A percentile compares a stretch with the other conserved stretches of the same genome.
phyloP scores from a whole-genome alignment of 2,113 vertebrate genomes.

The Elgaria multicarinata region DNA sequence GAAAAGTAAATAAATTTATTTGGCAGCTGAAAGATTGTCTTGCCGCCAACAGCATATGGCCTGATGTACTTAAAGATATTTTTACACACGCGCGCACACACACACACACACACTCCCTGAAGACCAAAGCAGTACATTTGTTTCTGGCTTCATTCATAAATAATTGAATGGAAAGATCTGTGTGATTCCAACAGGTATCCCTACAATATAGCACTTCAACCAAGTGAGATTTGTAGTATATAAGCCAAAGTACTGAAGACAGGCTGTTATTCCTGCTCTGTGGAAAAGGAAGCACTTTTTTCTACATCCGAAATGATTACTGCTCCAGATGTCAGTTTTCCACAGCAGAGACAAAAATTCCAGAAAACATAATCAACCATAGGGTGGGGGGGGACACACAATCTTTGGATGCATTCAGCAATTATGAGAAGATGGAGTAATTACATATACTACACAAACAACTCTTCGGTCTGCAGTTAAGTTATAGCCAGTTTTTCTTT shows the following conservation, averaged over 20 bases:
- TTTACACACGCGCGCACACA: not conserved
- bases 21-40: conserved; percentile 26
- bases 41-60: conserved; percentile 23
- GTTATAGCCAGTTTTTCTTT: conserved; percentile 51
- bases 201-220: conserved; percentile 40
- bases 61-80: conserved; percentile 5
- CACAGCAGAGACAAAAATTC: conserved; percentile 50
- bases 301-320: conserved; percentile 58
- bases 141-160: conserved; percentile 17
- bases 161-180: conserved; percentile 15
- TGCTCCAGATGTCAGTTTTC: conserved; percentile 60
- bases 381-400: conserved; percentile 47
- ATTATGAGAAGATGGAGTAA: conserved; percentile 39
- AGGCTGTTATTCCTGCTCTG: conserved; percentile 55
- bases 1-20: conserved; percentile 59
- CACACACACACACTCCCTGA: not conserved
- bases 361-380: conserved; percentile 42
- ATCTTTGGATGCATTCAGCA: conserved; percentile 3
- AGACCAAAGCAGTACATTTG: not conserved
- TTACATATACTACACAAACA: conserved; percentile 30
- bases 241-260: conserved; percentile 42
- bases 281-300: conserved; percentile 36
- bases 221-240: conserved; percentile 37
- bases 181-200: conserved; percentile 31
- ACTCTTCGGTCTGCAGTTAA: conserved; percentile 61